These are phyloP conservation scores for Drosophila saltans DNA, from an alignment of 1,140 invertebrate genomes.

Conservation along the genomic window DNA sequence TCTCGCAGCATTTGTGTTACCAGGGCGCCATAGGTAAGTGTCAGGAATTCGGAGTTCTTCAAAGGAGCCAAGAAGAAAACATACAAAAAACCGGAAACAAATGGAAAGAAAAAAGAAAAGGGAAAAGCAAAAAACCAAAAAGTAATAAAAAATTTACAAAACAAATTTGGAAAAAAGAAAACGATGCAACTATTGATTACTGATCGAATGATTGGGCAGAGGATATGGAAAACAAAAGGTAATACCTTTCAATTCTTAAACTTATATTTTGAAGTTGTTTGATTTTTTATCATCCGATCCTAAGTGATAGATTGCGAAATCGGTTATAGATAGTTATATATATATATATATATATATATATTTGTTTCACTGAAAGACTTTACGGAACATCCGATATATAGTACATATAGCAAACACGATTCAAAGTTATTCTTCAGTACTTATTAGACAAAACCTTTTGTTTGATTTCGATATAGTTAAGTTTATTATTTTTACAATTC, in stretches of 20 bases:
- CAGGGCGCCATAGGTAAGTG: constrained; percentile 98
- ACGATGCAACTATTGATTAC: constrained; percentile 14
- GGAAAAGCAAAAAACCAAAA: constrained; percentile 22
- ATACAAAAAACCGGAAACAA: constrained; percentile 34
- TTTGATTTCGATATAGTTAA: neutral
- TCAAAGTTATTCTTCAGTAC: neutral
- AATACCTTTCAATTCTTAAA: neutral
- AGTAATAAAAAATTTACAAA: constrained; percentile 37
- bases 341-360: too few species aligned
- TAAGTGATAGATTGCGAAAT: too few species aligned
- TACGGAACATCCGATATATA: too few species aligned
- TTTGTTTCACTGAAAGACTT: too few species aligned
- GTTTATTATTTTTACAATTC: constrained; percentile 8
- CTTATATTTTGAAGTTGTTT: too few species aligned
- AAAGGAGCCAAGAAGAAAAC: constrained; percentile 20
- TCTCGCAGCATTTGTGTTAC: constrained; percentile 98
- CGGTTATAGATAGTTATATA: too few species aligned
- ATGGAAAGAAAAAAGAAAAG: constrained; percentile 20
- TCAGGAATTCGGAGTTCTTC: constrained; percentile 98
- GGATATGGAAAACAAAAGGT: neutral
- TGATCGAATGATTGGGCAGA: neutral
- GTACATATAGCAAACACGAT: too few species aligned
- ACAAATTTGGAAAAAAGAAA: constrained; percentile 28
- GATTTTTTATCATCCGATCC: too few species aligned
- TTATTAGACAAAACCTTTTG: neutral